A percentile compares a stretch with the other conserved stretches of the same genome.
Evolutionary conservation across 2,888 invertebrate genomes (phyloP).

Genomic region (Camponotus fellah): DNA sequence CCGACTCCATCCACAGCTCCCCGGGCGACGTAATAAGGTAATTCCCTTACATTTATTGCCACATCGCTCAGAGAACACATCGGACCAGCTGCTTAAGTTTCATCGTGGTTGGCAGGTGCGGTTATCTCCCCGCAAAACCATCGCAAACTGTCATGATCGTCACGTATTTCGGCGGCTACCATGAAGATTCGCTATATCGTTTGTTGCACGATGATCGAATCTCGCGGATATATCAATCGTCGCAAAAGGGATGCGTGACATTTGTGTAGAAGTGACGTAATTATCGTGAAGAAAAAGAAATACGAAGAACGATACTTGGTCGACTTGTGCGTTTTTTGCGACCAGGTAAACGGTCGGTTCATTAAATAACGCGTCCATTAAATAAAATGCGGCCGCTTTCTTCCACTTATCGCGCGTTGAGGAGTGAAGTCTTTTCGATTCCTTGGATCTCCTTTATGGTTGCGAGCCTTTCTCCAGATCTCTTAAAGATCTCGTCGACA

Average conservation of each 20-base stretch:
- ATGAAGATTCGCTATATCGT: background rate
- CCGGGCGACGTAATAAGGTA: constrained; percentile 59
- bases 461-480: background rate
- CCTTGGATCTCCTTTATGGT: background rate
- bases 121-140: constrained; percentile 39
- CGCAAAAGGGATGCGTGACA: constrained; percentile 27
- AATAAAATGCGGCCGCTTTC: constrained; percentile 81
- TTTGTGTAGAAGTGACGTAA: constrained; percentile 71
- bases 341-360: constrained; percentile 74
- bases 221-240: constrained; percentile 9
- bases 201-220: background rate
- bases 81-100: constrained; percentile 65
- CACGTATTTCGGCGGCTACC: constrained; percentile 13
- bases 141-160: constrained; percentile 39
- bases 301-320: constrained; percentile 33
- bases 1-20: constrained; percentile 43
- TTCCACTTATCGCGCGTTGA: constrained; percentile 78
- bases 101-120: constrained; percentile 61
- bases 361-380: constrained; percentile 78
- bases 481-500: constrained; percentile 30
- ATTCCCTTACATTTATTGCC: constrained; percentile 62
- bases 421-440: constrained; percentile 48
- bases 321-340: constrained; percentile 68
- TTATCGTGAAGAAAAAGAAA: constrained; percentile 66
- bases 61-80: constrained; percentile 48